Percentiles rank a stretch among this genome's conserved stretches.
Evolutionary conservation across 2,888 invertebrate species (phyloP).

Genomic region (Kuschelorhynchus macadamiae): DNA sequence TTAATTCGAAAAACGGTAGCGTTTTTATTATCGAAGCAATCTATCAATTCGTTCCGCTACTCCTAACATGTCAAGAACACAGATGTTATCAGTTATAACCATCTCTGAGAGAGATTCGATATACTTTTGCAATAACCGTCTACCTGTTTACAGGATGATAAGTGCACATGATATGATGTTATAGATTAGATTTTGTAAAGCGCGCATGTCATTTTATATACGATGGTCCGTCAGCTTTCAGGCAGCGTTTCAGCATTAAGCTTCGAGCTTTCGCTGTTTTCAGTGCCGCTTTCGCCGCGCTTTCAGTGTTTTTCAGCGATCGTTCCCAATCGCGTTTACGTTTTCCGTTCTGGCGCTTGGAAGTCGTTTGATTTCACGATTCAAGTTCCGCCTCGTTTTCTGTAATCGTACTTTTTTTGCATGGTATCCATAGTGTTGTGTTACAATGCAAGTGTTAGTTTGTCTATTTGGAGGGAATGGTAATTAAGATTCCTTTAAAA

Average conservation of each 20-base stretch:
- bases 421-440: conserved; percentile 20
- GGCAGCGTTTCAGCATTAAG: conserved; percentile 62
- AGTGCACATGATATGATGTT: conserved; percentile 64
- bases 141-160: conserved; percentile 58
- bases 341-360: conserved; percentile 24
- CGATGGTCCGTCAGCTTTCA: conserved; percentile 54
- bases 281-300: conserved; percentile 40
- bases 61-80: conserved; percentile 21
- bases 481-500: neutral
- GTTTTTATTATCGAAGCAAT: neutral
- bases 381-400: neutral
- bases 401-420: conserved; percentile 11
- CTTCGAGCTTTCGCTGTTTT: conserved; percentile 62
- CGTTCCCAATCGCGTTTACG: conserved; percentile 12
- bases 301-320: conserved; percentile 24
- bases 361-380: conserved; percentile 16
- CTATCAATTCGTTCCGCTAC: conserved; percentile 2
- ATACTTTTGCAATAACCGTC: conserved; percentile 51
- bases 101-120: conserved; percentile 27
- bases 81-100: conserved; percentile 23
- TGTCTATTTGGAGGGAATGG: conserved; percentile 21
- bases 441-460: conserved; percentile 4
- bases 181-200: conserved; percentile 67
- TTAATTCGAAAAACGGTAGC: no score
- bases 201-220: conserved; percentile 65